A percentile compares a stretch with the other conserved stretches of the same genome.
These are phyloP conservation scores for Cacatua alba DNA, from an alignment of 2,113 vertebrate genomes.

Conservation along the genomic window DNA sequence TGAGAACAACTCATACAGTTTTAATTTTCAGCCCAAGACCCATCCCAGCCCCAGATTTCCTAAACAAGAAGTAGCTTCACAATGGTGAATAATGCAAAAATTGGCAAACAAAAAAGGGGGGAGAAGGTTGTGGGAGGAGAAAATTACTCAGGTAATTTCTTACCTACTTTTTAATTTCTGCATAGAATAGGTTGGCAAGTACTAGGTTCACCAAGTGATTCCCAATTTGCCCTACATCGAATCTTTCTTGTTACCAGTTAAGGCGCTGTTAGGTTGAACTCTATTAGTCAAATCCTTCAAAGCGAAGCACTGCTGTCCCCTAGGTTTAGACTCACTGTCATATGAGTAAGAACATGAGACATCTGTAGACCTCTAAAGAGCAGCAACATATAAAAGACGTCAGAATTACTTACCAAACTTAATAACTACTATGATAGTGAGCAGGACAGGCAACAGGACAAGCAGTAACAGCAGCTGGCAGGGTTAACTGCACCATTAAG, in stretches of 20 bases:
- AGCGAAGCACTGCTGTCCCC: accelerated
- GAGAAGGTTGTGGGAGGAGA: not conserved
- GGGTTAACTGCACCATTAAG: not conserved
- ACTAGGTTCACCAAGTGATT: not conserved
- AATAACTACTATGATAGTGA: not conserved
- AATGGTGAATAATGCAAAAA: not conserved
- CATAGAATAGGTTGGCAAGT: not conserved
- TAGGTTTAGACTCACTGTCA: not conserved
- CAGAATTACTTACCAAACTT: not conserved
- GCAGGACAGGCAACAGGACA: not conserved
- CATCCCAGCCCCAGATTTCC: not conserved
- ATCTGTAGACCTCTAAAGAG: not conserved
- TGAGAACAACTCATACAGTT: not conserved
- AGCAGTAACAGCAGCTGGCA: not conserved
- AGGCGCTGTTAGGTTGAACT: not conserved
- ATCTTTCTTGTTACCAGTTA: not conserved
- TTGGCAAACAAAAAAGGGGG: not conserved
- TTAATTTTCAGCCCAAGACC: not conserved
- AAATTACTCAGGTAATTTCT: not conserved
- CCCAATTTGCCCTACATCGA: not conserved
- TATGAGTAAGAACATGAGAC: not conserved
- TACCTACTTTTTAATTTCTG: not conserved
- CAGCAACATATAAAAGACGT: not conserved
- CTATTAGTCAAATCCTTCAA: not conserved
- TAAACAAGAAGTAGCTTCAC: not conserved